These are phyloP conservation scores for Pseudobourletiella spinata DNA, from an alignment of 1,140 invertebrate genomes.

Conservation along the genomic window DNA sequence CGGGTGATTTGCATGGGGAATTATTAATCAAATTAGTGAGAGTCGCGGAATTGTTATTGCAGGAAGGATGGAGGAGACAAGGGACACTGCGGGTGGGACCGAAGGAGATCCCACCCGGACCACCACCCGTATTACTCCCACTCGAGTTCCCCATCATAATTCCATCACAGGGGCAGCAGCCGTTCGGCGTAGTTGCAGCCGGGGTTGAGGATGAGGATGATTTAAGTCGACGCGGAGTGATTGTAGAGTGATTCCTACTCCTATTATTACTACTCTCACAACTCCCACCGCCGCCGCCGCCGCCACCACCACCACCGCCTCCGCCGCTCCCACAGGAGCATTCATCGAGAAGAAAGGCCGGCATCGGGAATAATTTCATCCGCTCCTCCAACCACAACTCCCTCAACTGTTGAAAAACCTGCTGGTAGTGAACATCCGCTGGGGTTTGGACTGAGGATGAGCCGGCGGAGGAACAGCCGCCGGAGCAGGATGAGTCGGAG, in stretches of 20 bases:
- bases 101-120: too few species aligned
- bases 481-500: background rate
- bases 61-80: slow-evolving; percentile 4
- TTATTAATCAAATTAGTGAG: slow-evolving; percentile 11
- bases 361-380: slow-evolving; percentile 27
- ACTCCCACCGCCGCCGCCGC: too few species aligned
- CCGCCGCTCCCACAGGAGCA: too few species aligned
- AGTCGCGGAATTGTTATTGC: slow-evolving; percentile 2
- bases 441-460: background rate
- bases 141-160: too few species aligned
- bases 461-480: background rate
- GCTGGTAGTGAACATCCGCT: slow-evolving; percentile 9
- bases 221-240: too few species aligned
- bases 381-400: slow-evolving; percentile 32
- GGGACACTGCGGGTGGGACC: background rate
- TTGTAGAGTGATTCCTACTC: too few species aligned
- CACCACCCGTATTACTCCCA: too few species aligned
- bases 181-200: background rate
- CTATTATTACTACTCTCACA: too few species aligned
- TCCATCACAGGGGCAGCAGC: background rate
- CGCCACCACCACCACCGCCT: too few species aligned
- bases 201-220: slow-evolving; percentile 11
- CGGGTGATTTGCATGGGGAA: background rate
- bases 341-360: too few species aligned
- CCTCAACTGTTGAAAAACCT: slow-evolving; percentile 25